A percentile compares a stretch with the other conserved stretches of the same genome.
Conservation (phyloP, 2,113 vertebrate genomes). For the Heloderma charlesbogerti region DNA sequence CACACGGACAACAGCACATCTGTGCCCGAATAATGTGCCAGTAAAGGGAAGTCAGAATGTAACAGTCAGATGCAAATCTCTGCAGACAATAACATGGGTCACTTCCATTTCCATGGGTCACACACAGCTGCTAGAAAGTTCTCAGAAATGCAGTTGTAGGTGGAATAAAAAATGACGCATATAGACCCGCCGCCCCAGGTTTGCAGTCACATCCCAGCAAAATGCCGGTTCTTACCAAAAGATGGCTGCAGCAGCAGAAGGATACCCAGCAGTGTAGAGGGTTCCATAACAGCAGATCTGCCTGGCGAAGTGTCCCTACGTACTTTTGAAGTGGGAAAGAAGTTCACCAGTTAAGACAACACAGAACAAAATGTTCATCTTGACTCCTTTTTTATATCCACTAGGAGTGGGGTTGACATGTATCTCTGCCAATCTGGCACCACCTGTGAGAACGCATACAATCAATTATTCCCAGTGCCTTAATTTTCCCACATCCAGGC, state of each 20-base stretch:
- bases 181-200: not conserved
- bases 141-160: not conserved
- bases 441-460: too few relatives aligned
- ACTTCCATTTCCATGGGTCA: too few relatives aligned
- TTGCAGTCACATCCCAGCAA: not conserved
- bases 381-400: not conserved
- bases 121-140: not conserved
- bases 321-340: not conserved
- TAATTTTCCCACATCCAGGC: too few relatives aligned
- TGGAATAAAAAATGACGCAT: not conserved
- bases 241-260: not conserved
- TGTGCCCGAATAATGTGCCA: not conserved
- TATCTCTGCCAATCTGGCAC: too few relatives aligned
- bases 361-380: too few relatives aligned
- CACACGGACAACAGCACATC: too few relatives aligned
- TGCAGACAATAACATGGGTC: not conserved
- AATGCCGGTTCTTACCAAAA: not conserved
- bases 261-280: not conserved
- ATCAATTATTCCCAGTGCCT: too few relatives aligned
- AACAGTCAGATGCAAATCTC: too few relatives aligned
- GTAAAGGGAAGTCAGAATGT: not conserved
- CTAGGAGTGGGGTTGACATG: too few relatives aligned
- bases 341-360: not conserved
- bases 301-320: not conserved
- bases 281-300: not conserved